Evolutionary conservation across 2,113 vertebrate genomes (phyloP).

Genomic region (Numida meleagris): DNA sequence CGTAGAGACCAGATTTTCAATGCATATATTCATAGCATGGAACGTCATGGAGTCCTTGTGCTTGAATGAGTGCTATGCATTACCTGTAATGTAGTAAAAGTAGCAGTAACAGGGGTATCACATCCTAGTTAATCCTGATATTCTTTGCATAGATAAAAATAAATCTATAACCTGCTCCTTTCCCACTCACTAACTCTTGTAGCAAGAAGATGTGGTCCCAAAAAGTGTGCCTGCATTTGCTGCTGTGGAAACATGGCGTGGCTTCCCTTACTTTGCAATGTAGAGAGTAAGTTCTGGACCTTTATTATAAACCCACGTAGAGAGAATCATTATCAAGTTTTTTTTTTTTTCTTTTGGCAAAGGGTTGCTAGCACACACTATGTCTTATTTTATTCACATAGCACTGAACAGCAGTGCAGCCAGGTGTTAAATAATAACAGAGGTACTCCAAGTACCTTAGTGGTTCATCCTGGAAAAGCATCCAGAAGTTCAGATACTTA

Average conservation of each 20-base stretch:
- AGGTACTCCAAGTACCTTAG: background rate
- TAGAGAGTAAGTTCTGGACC: background rate
- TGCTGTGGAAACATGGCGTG: background rate
- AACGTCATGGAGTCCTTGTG: background rate
- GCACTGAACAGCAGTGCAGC: background rate
- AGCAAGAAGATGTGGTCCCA: background rate
- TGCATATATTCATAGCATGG: background rate
- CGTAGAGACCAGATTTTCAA: background rate
- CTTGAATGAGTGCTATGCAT: background rate
- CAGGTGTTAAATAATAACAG: conserved; percentile 5
- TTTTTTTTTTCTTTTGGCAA: conserved; percentile 11
- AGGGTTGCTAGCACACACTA: background rate
- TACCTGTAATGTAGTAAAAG: background rate
- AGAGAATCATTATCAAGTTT: background rate
- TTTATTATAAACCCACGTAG: background rate
- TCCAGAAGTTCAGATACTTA: background rate
- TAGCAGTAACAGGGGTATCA: background rate
- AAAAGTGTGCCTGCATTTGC: background rate
- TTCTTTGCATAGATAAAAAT: background rate
- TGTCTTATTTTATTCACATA: conserved; percentile 23
- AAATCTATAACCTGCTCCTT: background rate
- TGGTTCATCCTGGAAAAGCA: background rate
- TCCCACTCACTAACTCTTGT: background rate
- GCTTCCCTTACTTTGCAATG: background rate
- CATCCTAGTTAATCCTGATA: background rate